phyloP scores from a whole-genome alignment of 2,888 invertebrate species.

The Xestia sexstrigata region DNA sequence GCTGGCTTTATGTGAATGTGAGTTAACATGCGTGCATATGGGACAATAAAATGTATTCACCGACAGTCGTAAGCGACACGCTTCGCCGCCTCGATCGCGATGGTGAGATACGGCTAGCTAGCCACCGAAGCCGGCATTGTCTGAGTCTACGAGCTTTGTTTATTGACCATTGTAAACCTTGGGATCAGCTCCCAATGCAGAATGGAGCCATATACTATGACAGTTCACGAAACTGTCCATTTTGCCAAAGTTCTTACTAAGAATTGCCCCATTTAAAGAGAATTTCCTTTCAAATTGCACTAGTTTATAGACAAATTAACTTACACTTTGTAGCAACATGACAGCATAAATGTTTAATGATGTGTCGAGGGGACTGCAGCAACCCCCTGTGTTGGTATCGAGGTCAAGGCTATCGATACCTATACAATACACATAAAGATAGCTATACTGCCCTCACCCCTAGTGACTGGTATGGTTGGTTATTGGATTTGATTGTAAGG shows the following conservation, averaged over 20 bases:
- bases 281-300: conserved; percentile 32
- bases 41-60: conserved; percentile 84
- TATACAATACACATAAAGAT: conserved; percentile 76
- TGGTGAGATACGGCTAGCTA: conserved; percentile 81
- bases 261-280: conserved; percentile 11
- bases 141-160: conserved; percentile 85
- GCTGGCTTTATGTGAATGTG: conserved; percentile 60
- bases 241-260: conserved; percentile 30
- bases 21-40: conserved; percentile 80
- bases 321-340: conserved; percentile 42
- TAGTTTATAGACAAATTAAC: conserved; percentile 54
- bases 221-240: conserved; percentile 53
- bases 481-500: conserved; percentile 60
- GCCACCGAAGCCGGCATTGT: conserved; percentile 82
- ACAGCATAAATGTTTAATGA: conserved; percentile 63
- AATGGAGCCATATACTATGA: conserved; percentile 83
- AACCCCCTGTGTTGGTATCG: conserved; percentile 73
- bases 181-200: conserved; percentile 82
- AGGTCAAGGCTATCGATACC: conserved; percentile 83
- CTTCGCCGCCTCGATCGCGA: conserved; percentile 81
- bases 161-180: conserved; percentile 85
- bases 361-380: conserved; percentile 68
- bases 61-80: conserved; percentile 86
- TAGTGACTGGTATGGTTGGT: conserved; percentile 65
- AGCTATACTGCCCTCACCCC: conserved; percentile 75